These are phyloP conservation scores for Meloe dianella DNA, from an alignment of 2,888 invertebrate species.

Conservation along the genomic window DNA sequence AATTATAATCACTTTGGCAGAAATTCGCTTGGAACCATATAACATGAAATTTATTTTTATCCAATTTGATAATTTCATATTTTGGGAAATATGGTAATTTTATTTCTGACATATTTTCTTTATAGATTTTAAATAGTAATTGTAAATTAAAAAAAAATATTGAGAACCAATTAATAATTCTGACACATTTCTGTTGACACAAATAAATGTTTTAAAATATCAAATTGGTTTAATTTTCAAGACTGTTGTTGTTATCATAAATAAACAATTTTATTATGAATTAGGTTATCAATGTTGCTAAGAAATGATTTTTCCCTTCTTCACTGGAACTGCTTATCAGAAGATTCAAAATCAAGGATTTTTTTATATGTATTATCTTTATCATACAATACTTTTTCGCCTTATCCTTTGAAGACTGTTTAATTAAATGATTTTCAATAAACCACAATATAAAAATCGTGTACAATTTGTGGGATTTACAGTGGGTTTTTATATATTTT, in stretches of 20 bases:
- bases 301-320: neutral
- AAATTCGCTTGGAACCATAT: slow-evolving; percentile 66
- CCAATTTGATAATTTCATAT: slow-evolving; percentile 48
- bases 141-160: slow-evolving; percentile 13
- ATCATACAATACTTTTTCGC: too few species aligned
- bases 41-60: slow-evolving; percentile 49
- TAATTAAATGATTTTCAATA: too few species aligned
- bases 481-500: neutral
- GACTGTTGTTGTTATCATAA: neutral
- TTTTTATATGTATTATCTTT: too few species aligned
- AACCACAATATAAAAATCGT: neutral
- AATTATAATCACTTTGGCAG: slow-evolving; percentile 66
- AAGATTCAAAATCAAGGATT: too few species aligned
- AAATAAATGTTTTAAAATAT: neutral
- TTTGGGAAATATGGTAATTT: slow-evolving; percentile 56
- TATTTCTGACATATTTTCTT: slow-evolving; percentile 25
- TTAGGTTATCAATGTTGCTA: neutral
- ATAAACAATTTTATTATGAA: slow-evolving; percentile 4
- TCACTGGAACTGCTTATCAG: neutral
- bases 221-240: neutral
- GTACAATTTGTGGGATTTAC: neutral
- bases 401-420: too few species aligned
- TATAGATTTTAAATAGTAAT: neutral
- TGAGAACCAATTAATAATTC: slow-evolving; percentile 24
- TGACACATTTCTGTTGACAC: slow-evolving; percentile 25